These are phyloP conservation scores for Nanorana parkeri DNA, from an alignment of 2,113 vertebrate genomes.

Conservation along the genomic window DNA sequence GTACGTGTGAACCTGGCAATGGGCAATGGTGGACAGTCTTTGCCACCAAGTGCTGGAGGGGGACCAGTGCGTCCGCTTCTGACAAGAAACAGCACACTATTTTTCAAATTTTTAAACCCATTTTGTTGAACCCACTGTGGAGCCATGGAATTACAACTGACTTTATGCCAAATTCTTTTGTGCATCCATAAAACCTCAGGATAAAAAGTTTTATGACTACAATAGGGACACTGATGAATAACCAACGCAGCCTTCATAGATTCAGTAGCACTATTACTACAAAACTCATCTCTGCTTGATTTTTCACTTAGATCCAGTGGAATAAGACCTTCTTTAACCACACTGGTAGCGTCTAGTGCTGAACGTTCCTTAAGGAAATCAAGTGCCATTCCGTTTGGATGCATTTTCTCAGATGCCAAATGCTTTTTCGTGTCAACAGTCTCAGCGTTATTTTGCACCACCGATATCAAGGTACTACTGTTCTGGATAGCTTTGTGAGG, in stretches of 20 bases:
- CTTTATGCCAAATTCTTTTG: slow-evolving; percentile 88
- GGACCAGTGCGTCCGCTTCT: slow-evolving; percentile 87
- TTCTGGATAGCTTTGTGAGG: slow-evolving; percentile 49
- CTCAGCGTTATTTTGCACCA: slow-evolving; percentile 51
- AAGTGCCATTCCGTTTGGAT: slow-evolving; percentile 55
- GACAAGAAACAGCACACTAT: slow-evolving; percentile 70
- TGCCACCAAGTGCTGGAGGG: slow-evolving; percentile 85
- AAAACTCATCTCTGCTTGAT: slow-evolving; percentile 67
- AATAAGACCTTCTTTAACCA: slow-evolving; percentile 61
- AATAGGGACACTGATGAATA: slow-evolving; percentile 88
- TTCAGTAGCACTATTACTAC: slow-evolving; percentile 66
- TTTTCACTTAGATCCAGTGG: slow-evolving; percentile 76
- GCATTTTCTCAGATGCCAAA: slow-evolving; percentile 58
- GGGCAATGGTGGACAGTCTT: slow-evolving; percentile 87
- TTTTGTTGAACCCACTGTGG: slow-evolving; percentile 86
- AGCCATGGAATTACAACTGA: slow-evolving; percentile 80
- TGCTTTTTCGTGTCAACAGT: slow-evolving; percentile 54
- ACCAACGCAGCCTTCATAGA: slow-evolving; percentile 75
- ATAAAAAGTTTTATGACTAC: slow-evolving; percentile 87
- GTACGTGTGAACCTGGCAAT: slow-evolving; percentile 78
- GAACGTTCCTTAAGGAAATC: slow-evolving; percentile 51
- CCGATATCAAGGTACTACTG: not conserved
- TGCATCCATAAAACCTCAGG: slow-evolving; percentile 97
- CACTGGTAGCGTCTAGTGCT: slow-evolving; percentile 54
- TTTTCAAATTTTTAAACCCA: slow-evolving; percentile 74